phyloP scores from a whole-genome alignment of 2,888 invertebrate genomes.

The Volucella bombylans region DNA sequence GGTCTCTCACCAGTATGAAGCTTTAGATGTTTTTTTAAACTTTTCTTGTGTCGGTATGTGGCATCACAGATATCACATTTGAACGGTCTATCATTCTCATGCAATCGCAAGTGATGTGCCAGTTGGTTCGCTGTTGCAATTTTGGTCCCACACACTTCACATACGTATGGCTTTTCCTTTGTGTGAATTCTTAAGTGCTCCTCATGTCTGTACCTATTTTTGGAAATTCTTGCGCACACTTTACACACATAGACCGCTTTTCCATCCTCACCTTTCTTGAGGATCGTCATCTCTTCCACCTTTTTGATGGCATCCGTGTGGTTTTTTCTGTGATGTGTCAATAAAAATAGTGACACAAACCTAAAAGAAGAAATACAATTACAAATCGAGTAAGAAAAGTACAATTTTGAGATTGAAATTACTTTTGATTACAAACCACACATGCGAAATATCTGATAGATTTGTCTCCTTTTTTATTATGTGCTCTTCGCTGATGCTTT shows the following conservation, averaged over 20 bases:
- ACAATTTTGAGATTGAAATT: slow-evolving; percentile 5
- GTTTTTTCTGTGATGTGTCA: slow-evolving; percentile 64
- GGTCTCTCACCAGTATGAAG: slow-evolving; percentile 62
- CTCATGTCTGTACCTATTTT: slow-evolving; percentile 63
- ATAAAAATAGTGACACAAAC: slow-evolving; percentile 54
- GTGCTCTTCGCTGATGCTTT: slow-evolving; percentile 51
- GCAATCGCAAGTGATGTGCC: slow-evolving; percentile 65
- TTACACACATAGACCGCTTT: slow-evolving; percentile 68
- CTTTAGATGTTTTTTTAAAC: slow-evolving; percentile 61
- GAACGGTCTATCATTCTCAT: slow-evolving; percentile 63
- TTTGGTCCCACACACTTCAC: slow-evolving; percentile 52
- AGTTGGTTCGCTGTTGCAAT: slow-evolving; percentile 63
- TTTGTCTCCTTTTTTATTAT: slow-evolving; percentile 26
- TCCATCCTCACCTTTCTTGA: slow-evolving; percentile 32
- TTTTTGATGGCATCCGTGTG: slow-evolving; percentile 70
- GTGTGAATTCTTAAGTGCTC: slow-evolving; percentile 68
- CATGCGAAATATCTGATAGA: slow-evolving; percentile 55
- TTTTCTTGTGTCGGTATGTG: slow-evolving; percentile 65
- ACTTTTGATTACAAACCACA: slow-evolving; percentile 66
- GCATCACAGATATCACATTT: slow-evolving; percentile 65
- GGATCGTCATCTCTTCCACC: slow-evolving; percentile 68
- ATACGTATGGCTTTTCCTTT: slow-evolving; percentile 60
- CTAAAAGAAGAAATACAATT: slow-evolving; percentile 12
- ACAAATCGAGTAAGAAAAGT: neutral
- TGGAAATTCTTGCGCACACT: slow-evolving; percentile 66